Conservation (phyloP, 1,140 invertebrate species). For the Apocrypta bakeri region DNA sequence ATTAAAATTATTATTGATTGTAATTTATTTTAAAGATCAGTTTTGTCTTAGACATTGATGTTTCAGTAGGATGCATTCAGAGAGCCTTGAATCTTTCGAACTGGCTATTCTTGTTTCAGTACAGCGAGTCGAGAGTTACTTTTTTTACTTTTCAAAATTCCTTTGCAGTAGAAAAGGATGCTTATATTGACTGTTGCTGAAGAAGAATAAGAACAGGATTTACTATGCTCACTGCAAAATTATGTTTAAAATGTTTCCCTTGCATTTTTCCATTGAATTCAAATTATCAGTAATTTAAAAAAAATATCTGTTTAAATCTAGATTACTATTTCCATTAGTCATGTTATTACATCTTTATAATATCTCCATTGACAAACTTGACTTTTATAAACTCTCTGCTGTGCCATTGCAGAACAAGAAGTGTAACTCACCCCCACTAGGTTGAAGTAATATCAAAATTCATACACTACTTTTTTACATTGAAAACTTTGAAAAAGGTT, state of each 20-base stretch:
- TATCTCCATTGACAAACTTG: not conserved
- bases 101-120: not conserved
- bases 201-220: not conserved
- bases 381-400: not conserved
- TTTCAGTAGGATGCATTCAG: not conserved
- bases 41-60: no score
- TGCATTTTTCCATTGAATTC: not conserved
- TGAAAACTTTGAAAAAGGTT: not conserved
- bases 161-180: not conserved
- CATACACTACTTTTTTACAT: not conserved
- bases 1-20: no score
- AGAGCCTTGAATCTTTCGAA: not conserved
- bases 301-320: no score
- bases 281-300: not conserved
- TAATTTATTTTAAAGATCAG: no score
- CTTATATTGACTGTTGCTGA: not conserved
- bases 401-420: not conserved
- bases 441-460: slow-evolving; percentile 13
- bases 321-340: not conserved
- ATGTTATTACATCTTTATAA: not conserved
- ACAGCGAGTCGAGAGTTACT: no score
- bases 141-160: not conserved
- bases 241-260: not conserved
- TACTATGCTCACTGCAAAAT: not conserved
- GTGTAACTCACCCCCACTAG: not conserved